Evolutionary conservation across 2,888 invertebrate genomes (phyloP).

Genomic region (Portevinia maculata): DNA sequence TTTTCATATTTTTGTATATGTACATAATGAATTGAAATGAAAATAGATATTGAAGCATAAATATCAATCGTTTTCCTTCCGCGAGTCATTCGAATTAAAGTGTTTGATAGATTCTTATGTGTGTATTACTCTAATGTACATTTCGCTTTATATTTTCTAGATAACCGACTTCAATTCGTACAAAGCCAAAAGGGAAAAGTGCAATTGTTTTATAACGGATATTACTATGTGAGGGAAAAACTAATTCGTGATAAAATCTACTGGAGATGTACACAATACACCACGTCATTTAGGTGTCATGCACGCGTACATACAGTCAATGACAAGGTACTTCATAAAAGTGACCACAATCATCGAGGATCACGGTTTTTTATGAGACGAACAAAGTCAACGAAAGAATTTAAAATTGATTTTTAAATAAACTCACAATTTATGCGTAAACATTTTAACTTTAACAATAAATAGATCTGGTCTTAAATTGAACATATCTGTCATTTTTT

Average conservation of each 20-base stretch:
- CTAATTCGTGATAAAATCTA: slow-evolving; percentile 80
- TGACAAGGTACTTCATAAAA: slow-evolving; percentile 78
- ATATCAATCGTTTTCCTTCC: slow-evolving; percentile 8
- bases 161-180: slow-evolving; percentile 59
- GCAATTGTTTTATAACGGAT: slow-evolving; percentile 78
- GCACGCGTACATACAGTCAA: slow-evolving; percentile 80
- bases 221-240: slow-evolving; percentile 81
- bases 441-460: slow-evolving; percentile 16
- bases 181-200: slow-evolving; percentile 81
- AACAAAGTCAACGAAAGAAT: slow-evolving; percentile 29
- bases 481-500: slow-evolving; percentile 17
- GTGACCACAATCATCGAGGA: slow-evolving; percentile 79
- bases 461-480: slow-evolving; percentile 16
- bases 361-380: slow-evolving; percentile 70
- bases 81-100: neutral
- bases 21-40: slow-evolving; percentile 44
- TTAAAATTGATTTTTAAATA: neutral
- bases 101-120: neutral
- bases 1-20: slow-evolving; percentile 54
- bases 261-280: slow-evolving; percentile 82
- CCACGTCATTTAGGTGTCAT: slow-evolving; percentile 80
- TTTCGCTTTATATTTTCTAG: slow-evolving; percentile 49
- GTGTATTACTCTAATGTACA: slow-evolving; percentile 3
- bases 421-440: neutral
- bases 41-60: slow-evolving; percentile 24